phyloP scores from a whole-genome alignment of 2,113 vertebrate species.

The Lophotis ruficrista region DNA sequence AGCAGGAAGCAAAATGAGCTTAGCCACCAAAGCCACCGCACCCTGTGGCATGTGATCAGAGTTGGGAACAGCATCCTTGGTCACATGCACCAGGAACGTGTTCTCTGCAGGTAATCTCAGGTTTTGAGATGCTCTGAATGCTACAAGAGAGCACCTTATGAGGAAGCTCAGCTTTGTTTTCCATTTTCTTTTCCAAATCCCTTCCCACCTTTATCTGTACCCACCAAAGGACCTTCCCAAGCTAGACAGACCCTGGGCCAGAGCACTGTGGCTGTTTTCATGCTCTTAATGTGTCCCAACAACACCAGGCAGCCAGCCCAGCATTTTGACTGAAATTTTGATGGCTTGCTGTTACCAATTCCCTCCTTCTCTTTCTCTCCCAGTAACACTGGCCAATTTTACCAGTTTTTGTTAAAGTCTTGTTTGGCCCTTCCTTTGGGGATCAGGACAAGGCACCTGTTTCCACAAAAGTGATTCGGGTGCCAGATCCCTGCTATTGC shows the following conservation, averaged over 20 bases:
- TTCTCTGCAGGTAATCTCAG: background rate
- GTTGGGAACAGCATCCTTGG: background rate
- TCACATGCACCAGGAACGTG: background rate
- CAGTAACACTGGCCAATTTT: background rate
- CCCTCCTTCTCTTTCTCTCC: background rate
- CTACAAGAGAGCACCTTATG: background rate
- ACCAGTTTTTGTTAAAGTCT: background rate
- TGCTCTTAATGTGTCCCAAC: background rate
- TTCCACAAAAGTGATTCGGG: background rate
- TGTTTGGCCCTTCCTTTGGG: background rate
- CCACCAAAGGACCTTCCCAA: background rate
- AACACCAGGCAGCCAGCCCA: background rate
- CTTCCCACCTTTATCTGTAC: background rate
- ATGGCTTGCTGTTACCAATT: background rate
- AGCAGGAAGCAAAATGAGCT: background rate
- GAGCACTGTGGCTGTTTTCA: background rate
- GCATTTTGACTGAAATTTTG: background rate
- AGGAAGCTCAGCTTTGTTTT: background rate
- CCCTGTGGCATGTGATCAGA: rapidly evolving
- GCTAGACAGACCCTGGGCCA: background rate
- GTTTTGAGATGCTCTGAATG: background rate
- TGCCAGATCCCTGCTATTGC: background rate
- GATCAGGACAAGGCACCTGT: background rate
- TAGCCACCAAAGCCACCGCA: background rate
- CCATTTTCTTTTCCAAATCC: background rate